A percentile compares a stretch with the other conserved stretches of the same genome.
Evolutionary conservation across 2,113 vertebrate species (phyloP).

Genomic region (Cyprinodon variegatus): DNA sequence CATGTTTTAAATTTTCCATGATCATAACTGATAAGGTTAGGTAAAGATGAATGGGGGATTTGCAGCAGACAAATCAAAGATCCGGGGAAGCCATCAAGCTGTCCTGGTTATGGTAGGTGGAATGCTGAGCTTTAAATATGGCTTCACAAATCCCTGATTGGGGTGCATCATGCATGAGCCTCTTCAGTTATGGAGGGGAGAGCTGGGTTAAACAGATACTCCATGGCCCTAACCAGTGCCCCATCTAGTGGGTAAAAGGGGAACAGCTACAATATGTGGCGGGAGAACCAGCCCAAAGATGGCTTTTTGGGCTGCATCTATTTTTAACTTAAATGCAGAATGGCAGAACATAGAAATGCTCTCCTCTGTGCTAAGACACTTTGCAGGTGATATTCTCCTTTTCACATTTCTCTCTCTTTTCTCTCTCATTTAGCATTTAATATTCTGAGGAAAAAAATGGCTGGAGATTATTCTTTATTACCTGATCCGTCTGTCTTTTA

Average conservation of each 20-base stretch:
- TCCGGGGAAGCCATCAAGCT: constrained; percentile 30
- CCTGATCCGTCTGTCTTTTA: neutral
- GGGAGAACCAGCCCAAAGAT: neutral
- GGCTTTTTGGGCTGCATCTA: constrained; percentile 4
- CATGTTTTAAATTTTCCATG: constrained; percentile 38
- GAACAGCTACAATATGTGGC: constrained; percentile 33
- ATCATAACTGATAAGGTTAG: constrained; percentile 50
- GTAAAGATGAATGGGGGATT: constrained; percentile 11
- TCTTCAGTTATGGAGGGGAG: neutral
- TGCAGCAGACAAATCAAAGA: constrained; percentile 20
- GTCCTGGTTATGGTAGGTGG: constrained; percentile 20
- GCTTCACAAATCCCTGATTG: constrained; percentile 5
- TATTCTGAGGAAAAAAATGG: neutral
- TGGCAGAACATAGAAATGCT: neutral
- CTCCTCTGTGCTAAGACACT: neutral
- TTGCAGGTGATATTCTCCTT: neutral
- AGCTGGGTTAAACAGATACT: constrained; percentile 17
- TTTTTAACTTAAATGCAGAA: neutral
- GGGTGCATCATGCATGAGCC: neutral
- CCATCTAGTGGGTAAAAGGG: constrained; percentile 64
- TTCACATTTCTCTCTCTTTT: too few relatives aligned
- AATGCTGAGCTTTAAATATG: constrained; percentile 48
- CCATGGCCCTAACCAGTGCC: constrained; percentile 36
- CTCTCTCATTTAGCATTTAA: neutral
- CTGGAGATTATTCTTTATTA: neutral